These are phyloP conservation scores for Drosophila flavopinicola DNA, from an alignment of 2,888 invertebrate genomes.

Conservation along the genomic window DNA sequence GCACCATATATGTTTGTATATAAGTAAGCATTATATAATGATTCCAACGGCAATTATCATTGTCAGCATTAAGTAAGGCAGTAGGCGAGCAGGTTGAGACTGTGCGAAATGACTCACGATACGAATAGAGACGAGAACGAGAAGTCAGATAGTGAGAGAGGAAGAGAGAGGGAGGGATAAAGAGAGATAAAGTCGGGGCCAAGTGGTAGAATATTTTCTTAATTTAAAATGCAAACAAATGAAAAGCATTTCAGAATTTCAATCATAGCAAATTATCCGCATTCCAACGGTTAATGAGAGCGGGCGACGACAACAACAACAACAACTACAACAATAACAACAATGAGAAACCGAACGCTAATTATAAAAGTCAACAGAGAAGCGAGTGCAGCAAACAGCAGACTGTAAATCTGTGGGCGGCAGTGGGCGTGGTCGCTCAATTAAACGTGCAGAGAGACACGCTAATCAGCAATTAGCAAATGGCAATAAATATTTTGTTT, in stretches of 20 bases:
- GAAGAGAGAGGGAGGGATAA: background rate
- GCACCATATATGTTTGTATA: background rate
- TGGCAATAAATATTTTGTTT: slow-evolving; percentile 66
- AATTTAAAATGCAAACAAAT: slow-evolving; percentile 75
- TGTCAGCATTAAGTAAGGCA: slow-evolving; percentile 52
- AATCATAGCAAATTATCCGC: slow-evolving; percentile 77
- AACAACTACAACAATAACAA: slow-evolving; percentile 7
- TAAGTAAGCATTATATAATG: slow-evolving; percentile 47
- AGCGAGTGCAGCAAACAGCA: slow-evolving; percentile 2
- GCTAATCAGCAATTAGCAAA: slow-evolving; percentile 73
- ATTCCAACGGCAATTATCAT: slow-evolving; percentile 33
- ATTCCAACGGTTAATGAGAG: slow-evolving; percentile 64
- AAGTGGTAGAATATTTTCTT: slow-evolving; percentile 36
- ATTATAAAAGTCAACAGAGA: slow-evolving; percentile 60
- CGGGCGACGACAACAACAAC: slow-evolving; percentile 35
- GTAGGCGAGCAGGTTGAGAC: slow-evolving; percentile 56
- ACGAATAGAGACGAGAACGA: background rate
- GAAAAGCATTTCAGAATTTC: slow-evolving; percentile 67
- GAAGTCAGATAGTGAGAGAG: background rate
- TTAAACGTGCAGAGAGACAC: slow-evolving; percentile 46
- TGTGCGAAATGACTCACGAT: slow-evolving; percentile 47
- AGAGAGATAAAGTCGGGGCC: slow-evolving; percentile 23
- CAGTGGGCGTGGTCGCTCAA: slow-evolving; percentile 42
- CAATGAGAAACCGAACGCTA: slow-evolving; percentile 44
- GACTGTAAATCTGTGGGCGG: slow-evolving; percentile 6